Base-by-base conservation (phyloP, 2,888 invertebrate genomes). In the Leptinotarsa peninsularis region DNA sequence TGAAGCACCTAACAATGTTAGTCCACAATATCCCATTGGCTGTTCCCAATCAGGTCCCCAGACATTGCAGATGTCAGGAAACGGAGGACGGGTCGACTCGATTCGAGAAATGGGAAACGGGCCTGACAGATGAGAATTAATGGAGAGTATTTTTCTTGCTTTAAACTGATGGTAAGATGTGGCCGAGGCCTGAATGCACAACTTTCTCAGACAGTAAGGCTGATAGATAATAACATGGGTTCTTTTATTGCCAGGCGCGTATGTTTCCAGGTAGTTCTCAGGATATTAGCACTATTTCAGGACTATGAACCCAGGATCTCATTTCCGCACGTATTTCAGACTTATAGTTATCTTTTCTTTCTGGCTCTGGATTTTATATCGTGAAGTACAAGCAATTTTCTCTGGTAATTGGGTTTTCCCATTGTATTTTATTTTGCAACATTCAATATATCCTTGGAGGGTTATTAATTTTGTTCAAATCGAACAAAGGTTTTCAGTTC, bases 81-180 rank as follows among this genome's bases (percentile, higher is more conserved):
- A 75, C 71, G 58, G 78, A 74, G 72, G 66, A 75, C 73, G 78
- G 78, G 71, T 73, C 72, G 77, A 52, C 49, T 67, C 54, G 74
- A 56, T 72, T 33, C 68, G 75, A 67, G 73, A 74, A 74, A 78
- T 74, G 75, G 78, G 75, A 58, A 70, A 49, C 56, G 23, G 56
- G 56, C 70, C 75, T 80, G 86, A 86, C 86, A 86, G 85, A 86
- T 86, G 85, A 87, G 84, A 86, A 87, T 87, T 87, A 87, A 87
- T 87, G 86, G 84, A 77, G 84, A 81, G 85, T 84, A 87, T 87
- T 87, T 86, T 86, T 87, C 87, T 86, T 87, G 85, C 86, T 86
- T 85, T 87, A 86, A 86, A 85, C 84, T 86, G 86, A 86, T 86
- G 86, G 84, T 85, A 82, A 84, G 86, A 85, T 85, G 85, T 83